phyloP scores from a whole-genome alignment of 2,797 vertebrate species.

The Onychomys torridus region DNA sequence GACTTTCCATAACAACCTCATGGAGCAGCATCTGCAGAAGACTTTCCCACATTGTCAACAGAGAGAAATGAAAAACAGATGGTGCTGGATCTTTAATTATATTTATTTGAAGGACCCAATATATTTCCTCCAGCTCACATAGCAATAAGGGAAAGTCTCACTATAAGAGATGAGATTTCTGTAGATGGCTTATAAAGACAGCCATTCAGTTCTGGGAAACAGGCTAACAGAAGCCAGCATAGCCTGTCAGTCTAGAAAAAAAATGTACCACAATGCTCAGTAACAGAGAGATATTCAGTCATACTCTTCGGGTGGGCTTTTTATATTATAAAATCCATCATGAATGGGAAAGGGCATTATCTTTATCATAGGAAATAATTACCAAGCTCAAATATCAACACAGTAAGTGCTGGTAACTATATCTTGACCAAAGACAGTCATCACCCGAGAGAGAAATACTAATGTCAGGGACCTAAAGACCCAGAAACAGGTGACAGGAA shows the following conservation, averaged over 20 bases:
- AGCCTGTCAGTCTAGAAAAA: neutral
- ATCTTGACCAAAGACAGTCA: neutral
- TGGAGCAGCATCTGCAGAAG: neutral
- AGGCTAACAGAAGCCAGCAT: neutral
- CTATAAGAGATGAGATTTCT: neutral
- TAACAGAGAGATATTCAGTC: neutral
- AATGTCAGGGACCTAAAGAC: neutral
- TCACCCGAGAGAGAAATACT: neutral
- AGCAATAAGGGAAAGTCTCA: neutral
- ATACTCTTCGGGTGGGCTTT: neutral
- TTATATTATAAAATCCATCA: neutral
- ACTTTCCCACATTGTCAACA: neutral
- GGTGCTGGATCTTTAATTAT: neutral
- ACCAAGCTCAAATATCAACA: neutral
- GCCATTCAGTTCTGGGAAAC: neutral
- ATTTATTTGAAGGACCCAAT: constrained; percentile 12
- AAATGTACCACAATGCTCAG: neutral
- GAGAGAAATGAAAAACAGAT: neutral
- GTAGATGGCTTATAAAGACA: constrained; percentile 4
- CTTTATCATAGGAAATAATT: neutral
- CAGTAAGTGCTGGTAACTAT: neutral
- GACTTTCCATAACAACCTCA: neutral
- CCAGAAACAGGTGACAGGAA: neutral
- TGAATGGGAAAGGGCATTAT: neutral
- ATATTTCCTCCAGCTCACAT: neutral